Base-by-base conservation (phyloP, 1,140 invertebrate species). In the Danaus plexippus region DNA sequence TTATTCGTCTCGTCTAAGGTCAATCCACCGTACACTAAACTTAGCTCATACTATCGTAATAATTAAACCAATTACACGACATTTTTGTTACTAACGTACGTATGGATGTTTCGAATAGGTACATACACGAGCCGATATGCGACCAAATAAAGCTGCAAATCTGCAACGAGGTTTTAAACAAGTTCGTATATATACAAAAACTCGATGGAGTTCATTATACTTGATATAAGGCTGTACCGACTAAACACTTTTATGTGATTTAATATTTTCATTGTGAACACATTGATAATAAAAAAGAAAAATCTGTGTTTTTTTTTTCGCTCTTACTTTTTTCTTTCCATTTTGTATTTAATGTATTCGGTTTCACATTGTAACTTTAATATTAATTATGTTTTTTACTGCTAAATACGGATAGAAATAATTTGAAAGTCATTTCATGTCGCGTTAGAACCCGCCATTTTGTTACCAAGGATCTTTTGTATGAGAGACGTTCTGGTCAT, bases 61-160 rank as follows among this genome's bases (percentile, higher is more conserved):
- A 63, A 63, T 66, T 66, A 54, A 55, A 47, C 64, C 56, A 66
- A 66, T 66, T 66, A 66, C 55, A 60, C 60, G 57, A 60, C 64
- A 63, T 59, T 58, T n/a, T 48, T 59, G 56, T 63, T 63, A 57
- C 49, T 62, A 52, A 56, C 61, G 48, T 54, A 50, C 55, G 22
- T 60, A 54, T 51, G 51, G 50, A 40, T 57, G n/a, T 12, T 41
- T 52, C 18, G 49, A 59, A 59, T 50, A 32, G 7, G 3, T 15
- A 15, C 15, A 1, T 54, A 60, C 52, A 52, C 43, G 43, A 47
- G 50, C 15, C 50, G 22, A 53, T 48, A 41, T 51, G 9, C 47
- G 32, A 41, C 52, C 52, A 52, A 60, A 60, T 60, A 55, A 60
- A 60, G 52, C 52, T 60, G 52, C 58, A 60, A 55, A 54, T 51